These are phyloP conservation scores for Taenioides sp. DNA, from an alignment of 2,797 vertebrate species.

Conservation along the genomic window DNA sequence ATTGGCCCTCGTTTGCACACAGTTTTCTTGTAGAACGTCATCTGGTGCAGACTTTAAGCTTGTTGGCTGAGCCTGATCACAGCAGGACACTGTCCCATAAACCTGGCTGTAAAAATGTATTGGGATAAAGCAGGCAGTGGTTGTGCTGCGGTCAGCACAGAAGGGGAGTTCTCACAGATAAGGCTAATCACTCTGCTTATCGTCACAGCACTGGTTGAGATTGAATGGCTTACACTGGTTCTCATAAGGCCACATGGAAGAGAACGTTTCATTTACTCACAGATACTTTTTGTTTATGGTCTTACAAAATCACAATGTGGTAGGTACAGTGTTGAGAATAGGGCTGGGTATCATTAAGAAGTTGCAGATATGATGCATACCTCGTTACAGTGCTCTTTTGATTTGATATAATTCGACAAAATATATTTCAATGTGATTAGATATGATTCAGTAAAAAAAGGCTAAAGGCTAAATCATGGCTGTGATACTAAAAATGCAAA, in stretches of 20 bases:
- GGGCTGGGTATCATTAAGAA: too few relatives aligned
- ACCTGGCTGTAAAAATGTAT: slow-evolving; percentile 62
- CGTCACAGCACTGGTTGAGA: slow-evolving; percentile 58
- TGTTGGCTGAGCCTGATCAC: slow-evolving; percentile 52
- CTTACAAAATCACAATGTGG: slow-evolving; percentile 34
- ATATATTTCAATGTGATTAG: too few relatives aligned
- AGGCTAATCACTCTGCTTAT: slow-evolving; percentile 68
- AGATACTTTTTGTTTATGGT: slow-evolving; percentile 39
- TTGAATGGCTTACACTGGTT: slow-evolving; percentile 53
- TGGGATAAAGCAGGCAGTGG: slow-evolving; percentile 55
- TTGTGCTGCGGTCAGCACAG: slow-evolving; percentile 72
- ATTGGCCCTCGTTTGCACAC: slow-evolving; percentile 29
- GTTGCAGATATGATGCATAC: too few relatives aligned
- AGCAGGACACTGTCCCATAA: slow-evolving; percentile 57
- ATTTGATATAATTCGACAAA: too few relatives aligned
- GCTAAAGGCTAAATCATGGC: too few relatives aligned
- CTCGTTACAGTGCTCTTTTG: too few relatives aligned
- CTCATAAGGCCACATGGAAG: slow-evolving; percentile 37
- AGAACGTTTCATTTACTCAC: slow-evolving; percentile 40
- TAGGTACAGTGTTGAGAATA: neutral
- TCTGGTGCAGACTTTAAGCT: slow-evolving; percentile 36
- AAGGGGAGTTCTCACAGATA: slow-evolving; percentile 67
- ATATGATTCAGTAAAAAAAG: too few relatives aligned
- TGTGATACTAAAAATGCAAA: too few relatives aligned
- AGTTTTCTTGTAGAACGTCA: slow-evolving; percentile 38